Base-by-base conservation (phyloP, 1,140 invertebrate genomes). In the Brachionus paranguensis region DNA sequence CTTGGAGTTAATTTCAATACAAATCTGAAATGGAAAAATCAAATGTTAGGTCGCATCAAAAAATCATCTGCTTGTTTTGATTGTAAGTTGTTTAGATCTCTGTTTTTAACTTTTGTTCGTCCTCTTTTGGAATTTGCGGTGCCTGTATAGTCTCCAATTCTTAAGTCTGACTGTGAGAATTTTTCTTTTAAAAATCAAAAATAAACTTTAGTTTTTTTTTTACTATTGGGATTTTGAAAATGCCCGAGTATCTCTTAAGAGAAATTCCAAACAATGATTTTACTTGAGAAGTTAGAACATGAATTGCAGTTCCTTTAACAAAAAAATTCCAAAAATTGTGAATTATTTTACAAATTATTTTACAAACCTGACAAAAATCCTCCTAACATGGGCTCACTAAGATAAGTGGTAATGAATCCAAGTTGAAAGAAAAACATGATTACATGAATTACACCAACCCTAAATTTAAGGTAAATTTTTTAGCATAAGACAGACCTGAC, bases 291-390 rank as follows among this genome's bases (percentile, higher is more conserved):
- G 89, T 88, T 78, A 91, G 88, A 1, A 91, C 90, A 85, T 91
- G 90, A 85, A 89, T 87, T 2, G 90, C 91, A 76, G 45, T 76
- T 72, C 68, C 68, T 72, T 72, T 11, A 41, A 41, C 2, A 43
- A 37, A 37, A 29, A 68, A 29, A 12, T 12, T 37, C 12, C 3
- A 68, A 37, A 12, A 29, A 29, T 68, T 33, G 11, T 20, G 7
- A 7, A n/a, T 43, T 0, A 41, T 20, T 41, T 12, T 41, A 5
- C 33, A 37, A 37, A 37, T 43, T 10, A 12, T 5, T 43, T 90
- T 88, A 14, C n/a, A n/a, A n/a, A n/a, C 89, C 91, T 5, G 89
- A 89, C 20, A 90, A 89, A 85, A 91, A 91, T 6, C 90, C 90
- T 78, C 89, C 90, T 6, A 91, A 87, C 43, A 91, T 86, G 6